Evolutionary conservation across 2,888 invertebrate genomes (phyloP), one percentile per base, ranked within the genome.

Genomic region (Flexamia atlantica): DNA sequence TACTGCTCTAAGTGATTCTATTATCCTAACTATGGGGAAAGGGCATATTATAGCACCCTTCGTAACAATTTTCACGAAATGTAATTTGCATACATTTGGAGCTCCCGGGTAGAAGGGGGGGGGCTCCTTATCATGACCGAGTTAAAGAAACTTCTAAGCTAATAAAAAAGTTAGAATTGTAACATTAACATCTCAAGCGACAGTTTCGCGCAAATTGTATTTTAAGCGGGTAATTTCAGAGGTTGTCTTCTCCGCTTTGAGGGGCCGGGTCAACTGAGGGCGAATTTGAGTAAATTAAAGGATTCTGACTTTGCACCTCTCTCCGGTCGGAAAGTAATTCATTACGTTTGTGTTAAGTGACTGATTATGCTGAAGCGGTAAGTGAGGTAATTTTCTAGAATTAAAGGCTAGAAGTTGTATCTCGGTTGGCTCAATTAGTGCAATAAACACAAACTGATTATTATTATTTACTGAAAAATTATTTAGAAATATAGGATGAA

Each of bases 31-130:
- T 64, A 60, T 76, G 57, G 83, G 57, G 76, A 42, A 60, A 76
- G 83, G 76, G 74, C 76, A 64, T 76, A 76, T 64, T 83, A 60
- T 36, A n/a, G 60, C 83, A 76, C 83, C 76, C 83, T 83, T 83
- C 83, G 20, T 46, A 83, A 83, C 83, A 83, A 83, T 83, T 83
- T 83, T 79, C 83, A 28, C 83, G 79, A 79, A 83, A 83, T 83
- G 64, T 57, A 83, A 83, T 83, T 83, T 83, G 83, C 83, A 83
- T 83, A 83, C 64, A 83, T 83, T 83, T 76, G 17, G 25, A 36
- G 74, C n/a, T 57, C 36, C 40, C 28, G n/a, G 9, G 57, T 1
- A 17, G 46, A n/a, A 36, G 28, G 36, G 25, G 72, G 53, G 40
- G 17, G 82, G 46, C 53, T 53, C 42, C 72, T 72, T 50, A 82